A percentile compares a stretch with the other conserved stretches of the same genome.
Conservation (phyloP, 2,113 vertebrate species). For the Melospiza melodia region DNA sequence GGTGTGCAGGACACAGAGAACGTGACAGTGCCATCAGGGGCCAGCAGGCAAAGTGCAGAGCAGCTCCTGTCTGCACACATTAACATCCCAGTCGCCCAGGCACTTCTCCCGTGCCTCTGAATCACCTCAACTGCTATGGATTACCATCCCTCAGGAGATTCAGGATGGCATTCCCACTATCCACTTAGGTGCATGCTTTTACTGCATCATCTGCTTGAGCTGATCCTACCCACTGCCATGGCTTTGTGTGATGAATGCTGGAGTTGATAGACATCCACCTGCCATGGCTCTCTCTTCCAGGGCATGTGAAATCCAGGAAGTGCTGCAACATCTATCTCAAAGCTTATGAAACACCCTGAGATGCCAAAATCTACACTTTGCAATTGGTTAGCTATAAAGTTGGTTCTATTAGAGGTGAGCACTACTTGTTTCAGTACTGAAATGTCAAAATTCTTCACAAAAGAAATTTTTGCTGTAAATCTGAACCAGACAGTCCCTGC, state of each 20-base stretch:
- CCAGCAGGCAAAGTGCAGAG: not conserved
- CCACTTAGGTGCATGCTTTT: constrained; percentile 39
- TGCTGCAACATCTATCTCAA: not conserved
- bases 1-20: not conserved
- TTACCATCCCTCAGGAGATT: constrained; percentile 10
- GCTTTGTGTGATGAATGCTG: not conserved
- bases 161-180: constrained; percentile 42
- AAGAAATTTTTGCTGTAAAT: not conserved
- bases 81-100: constrained; percentile 15
- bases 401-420: not conserved
- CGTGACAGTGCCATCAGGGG: not conserved
- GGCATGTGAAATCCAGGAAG: not conserved
- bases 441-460: not conserved
- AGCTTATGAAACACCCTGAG: not conserved
- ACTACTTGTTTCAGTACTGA: not conserved
- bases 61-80: constrained; percentile 29
- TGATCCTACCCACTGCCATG: not conserved
- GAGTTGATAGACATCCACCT: not conserved
- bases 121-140: not conserved
- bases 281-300: not conserved
- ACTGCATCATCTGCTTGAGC: constrained; percentile 21
- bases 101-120: not conserved
- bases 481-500: not conserved
- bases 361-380: not conserved
- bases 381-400: not conserved